A percentile compares a stretch with the other conserved stretches of the same genome.
phyloP scores from a whole-genome alignment of 2,888 invertebrate species.

The Asteroscopus sphinx region DNA sequence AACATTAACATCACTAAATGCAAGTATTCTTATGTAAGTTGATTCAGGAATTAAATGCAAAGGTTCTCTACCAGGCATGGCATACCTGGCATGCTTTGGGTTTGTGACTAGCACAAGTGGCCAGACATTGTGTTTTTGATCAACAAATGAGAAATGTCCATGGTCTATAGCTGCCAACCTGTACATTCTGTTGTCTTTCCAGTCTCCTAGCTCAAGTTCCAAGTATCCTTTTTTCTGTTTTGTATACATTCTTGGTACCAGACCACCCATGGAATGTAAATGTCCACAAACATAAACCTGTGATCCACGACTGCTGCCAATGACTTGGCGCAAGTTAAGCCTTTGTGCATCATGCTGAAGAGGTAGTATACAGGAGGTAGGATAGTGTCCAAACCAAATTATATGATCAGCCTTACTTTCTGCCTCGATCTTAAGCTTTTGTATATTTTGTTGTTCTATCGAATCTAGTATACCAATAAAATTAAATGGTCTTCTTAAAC shows the following conservation, averaged over 20 bases:
- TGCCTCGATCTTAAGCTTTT: constrained; percentile 89
- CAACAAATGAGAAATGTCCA: constrained; percentile 96
- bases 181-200: constrained; percentile 97
- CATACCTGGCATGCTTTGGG: constrained; percentile 95
- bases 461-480: constrained; percentile 94
- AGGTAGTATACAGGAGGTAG: constrained; percentile 95
- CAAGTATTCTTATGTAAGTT: constrained; percentile 94
- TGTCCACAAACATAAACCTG: constrained; percentile 97
- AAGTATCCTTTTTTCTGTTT: constrained; percentile 94
- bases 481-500: constrained; percentile 96
- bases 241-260: constrained; percentile 96
- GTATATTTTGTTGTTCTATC: constrained; percentile 89
- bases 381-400: constrained; percentile 96
- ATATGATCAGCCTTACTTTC: constrained; percentile 82
- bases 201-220: constrained; percentile 97
- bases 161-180: constrained; percentile 96
- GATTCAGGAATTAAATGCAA: constrained; percentile 91
- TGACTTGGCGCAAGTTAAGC: constrained; percentile 88
- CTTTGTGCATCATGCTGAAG: constrained; percentile 85
- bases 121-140: constrained; percentile 94
- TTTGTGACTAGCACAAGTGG: constrained; percentile 96
- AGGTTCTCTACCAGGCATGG: constrained; percentile 94
- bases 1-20: constrained; percentile 93
- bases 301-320: constrained; percentile 90
- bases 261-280: constrained; percentile 95